A percentile compares a stretch with the other conserved stretches of the same genome.
Evolutionary conservation across 2,797 vertebrate species (phyloP).

Genomic region (Euthynnus affinis): DNA sequence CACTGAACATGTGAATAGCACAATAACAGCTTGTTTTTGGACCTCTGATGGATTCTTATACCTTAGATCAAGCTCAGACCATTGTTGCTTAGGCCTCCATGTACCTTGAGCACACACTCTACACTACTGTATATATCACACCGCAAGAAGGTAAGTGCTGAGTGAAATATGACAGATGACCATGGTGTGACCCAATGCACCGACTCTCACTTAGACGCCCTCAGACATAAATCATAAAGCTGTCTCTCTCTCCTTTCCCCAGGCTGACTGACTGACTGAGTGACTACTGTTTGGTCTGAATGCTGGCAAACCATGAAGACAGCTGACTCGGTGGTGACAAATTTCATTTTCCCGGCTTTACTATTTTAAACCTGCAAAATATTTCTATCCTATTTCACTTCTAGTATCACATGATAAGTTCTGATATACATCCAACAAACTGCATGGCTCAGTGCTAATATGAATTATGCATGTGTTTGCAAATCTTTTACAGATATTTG

Average conservation of each 20-base stretch:
- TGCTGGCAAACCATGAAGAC: constrained; percentile 30
- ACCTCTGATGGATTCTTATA: neutral
- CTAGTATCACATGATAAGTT: neutral
- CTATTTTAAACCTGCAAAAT: constrained; percentile 20
- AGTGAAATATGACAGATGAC: constrained; percentile 57
- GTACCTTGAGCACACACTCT: constrained; percentile 11
- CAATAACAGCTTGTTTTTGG: neutral
- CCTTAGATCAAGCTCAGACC: neutral
- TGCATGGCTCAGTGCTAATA: neutral
- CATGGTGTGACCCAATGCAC: constrained; percentile 17
- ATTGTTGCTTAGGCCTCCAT: neutral
- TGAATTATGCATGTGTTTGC: neutral
- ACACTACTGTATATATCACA: constrained; percentile 19
- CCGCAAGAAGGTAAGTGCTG: constrained; percentile 25
- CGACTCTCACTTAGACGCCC: constrained; percentile 4
- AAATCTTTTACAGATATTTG: neutral
- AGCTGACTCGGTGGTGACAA: constrained; percentile 29
- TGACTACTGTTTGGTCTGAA: constrained; percentile 36
- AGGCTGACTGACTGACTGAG: constrained; percentile 10
- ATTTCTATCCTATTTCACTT: neutral
- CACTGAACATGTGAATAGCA: constrained; percentile 22
- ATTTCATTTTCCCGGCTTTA: constrained; percentile 25
- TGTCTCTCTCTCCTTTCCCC: constrained; percentile 4
- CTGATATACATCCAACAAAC: constrained; percentile 14
- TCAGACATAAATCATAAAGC: constrained; percentile 45